Evolutionary conservation across 2,888 invertebrate genomes (phyloP), one percentile per base, ranked within the genome.

Genomic region (Cynaeus angustus): DNA sequence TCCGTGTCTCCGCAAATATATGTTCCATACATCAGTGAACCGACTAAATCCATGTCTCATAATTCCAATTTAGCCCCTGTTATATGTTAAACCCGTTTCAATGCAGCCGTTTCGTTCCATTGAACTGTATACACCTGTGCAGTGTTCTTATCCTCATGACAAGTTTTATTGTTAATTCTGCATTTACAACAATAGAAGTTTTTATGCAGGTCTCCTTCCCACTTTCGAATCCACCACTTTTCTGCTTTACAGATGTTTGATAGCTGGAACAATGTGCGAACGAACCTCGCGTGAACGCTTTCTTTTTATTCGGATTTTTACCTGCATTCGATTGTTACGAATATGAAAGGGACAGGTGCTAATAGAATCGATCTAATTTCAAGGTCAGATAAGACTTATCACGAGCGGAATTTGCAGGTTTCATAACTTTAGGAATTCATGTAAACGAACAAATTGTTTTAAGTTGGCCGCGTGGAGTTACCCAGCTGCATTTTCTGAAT

Each of bases 191-290:
- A 33, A 33, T 33, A 6, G 3, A 4, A 7, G 33, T 33, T 33
- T 33, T 33, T 33, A 33, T 33, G 7, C 33, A 33, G 1, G 1
- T 6, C 33, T 6, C 33, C 3, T 33, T 7, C 7, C 1, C 6
- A 4, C 6, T 33, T 33, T 33, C n/a, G n/a, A 33, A 33, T 33
- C 33, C 33, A 9, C 33, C 33, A 33, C 33, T 33, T 33, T 33
- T 33, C 33, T 33, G 33, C 33, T 33, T 9, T 33, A 33, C 33
- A 33, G 33, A 33, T 33, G 33, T 33, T 33, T 33, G 33, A 33
- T 33, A 7, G 33, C 3, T 33, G 33, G 33, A 33, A 33, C 33
- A 33, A 33, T 33, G 33, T 6, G 33, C 33, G 3, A 28, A 28
- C 33, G 3, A 21, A 21, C 33, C 33, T 33, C n/a, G 33, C 33